phyloP scores from a whole-genome alignment of 92 coral and sea anemone genomes.

The Phenganax marumi region DNA sequence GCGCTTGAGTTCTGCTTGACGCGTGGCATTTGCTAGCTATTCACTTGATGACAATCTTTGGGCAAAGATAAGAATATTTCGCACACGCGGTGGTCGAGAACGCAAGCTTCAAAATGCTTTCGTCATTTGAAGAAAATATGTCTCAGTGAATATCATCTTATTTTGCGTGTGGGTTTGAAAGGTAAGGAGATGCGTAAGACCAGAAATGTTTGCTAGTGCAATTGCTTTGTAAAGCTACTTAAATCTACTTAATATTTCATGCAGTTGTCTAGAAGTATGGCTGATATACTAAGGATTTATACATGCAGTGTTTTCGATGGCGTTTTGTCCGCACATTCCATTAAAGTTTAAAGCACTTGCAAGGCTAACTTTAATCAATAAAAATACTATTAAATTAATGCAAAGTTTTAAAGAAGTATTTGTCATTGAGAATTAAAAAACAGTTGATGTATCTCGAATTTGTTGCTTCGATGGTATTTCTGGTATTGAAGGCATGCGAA shows the following conservation, averaged over 20 bases:
- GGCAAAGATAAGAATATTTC: constrained; percentile 14
- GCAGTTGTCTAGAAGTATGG: neutral
- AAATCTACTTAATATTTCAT: neutral
- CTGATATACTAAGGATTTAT: neutral
- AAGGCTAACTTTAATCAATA: neutral
- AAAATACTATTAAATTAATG: neutral
- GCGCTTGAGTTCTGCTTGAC: neutral
- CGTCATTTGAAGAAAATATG: neutral
- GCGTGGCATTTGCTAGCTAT: no score
- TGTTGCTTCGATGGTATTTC: neutral
- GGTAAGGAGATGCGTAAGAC: neutral
- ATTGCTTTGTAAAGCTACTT: neutral
- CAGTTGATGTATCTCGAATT: constrained; percentile 23
- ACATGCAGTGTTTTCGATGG: neutral
- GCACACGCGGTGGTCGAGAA: neutral
- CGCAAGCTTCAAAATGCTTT: neutral
- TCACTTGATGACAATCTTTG: no score
- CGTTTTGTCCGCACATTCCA: neutral
- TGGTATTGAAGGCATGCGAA: constrained; percentile 19
- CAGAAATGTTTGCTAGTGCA: neutral
- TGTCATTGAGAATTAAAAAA: neutral
- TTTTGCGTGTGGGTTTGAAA: neutral
- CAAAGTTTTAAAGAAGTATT: neutral
- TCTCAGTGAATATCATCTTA: neutral
- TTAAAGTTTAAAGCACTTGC: neutral